Base-by-base conservation (phyloP, 2,797 vertebrate species). In the Orestias chungarensis region DNA sequence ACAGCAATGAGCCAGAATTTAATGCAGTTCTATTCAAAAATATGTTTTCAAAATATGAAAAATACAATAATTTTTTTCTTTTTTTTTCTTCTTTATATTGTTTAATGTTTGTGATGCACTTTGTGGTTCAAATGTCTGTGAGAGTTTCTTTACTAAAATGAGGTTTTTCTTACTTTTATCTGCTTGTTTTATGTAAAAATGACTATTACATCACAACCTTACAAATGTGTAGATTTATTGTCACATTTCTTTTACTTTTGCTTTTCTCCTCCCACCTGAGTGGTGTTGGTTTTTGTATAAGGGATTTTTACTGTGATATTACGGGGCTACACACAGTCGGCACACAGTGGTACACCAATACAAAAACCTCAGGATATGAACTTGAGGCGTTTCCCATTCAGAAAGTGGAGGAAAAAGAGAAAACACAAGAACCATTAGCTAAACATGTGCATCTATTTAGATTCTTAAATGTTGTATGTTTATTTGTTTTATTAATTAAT, bases 251-350 rank as follows among this genome's bases (percentile, higher is more conserved):
- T n/a, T n/a, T n/a, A n/a, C n/a, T n/a, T n/a, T n/a, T 38, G 1
- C 6, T 61, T 12, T 40, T 3, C 38, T 38, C 33, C 33, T 61
- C 57, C 57, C 35, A 40, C 23, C 57, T 61, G 11, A n/a, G 20
- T n/a, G 57, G 33, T 14, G 20, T 6, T 38, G 31, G 57, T 61
- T 61, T 61, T 61, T 38, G 57, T 38, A 40, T n/a, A 0, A 40
- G 57, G 57, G 57, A n/a, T 61, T 61, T 61, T 61, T 38, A 61
- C 57, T 11, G 57, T 61, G 57, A 61, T 38, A 61, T 61, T 23
- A 0, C 0, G 20, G 57, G 33, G 57, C n/a, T n/a, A n/a, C n/a
- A n/a, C n/a, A n/a, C n/a, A n/a, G n/a, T n/a, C 40, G 57, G 57
- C 57, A 61, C 57, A 14, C 5, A 38, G 57, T 38, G 38, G n/a